Base-by-base conservation (phyloP, 2,888 invertebrate genomes). In the Watsonalla binaria region DNA sequence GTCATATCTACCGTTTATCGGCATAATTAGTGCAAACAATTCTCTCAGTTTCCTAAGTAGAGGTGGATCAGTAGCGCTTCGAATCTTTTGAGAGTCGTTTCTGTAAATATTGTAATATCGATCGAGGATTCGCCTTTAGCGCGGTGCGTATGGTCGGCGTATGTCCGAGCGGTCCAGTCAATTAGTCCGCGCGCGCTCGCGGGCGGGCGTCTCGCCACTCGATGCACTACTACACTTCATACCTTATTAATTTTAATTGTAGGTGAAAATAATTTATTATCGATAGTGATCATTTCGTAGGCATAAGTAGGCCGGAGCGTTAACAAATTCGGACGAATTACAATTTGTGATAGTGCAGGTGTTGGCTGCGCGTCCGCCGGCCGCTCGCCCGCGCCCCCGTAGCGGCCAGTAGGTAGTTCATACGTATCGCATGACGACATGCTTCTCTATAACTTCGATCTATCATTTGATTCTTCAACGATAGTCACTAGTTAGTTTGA, bases 261-360 rank as follows among this genome's bases (percentile, higher is more conserved):
- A 89, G 88, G 84, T 74, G 74, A 82, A 88, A 86, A 84, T 88
- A 87, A 89, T 89, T 90, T 90, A 90, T 89, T 90, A 75, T 85
- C 83, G 82, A 89, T 90, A 90, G 88, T 77, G 82, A 88, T 85
- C 87, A 89, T 90, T 90, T 87, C 68, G 87, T 90, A 90, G 88
- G 72, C 80, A 70, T 90, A 90, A 90, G 90, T 90, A 90, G 90
- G 86, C 86, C 84, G 84, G 83, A 86, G 80, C 78, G 87, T 78
- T 87, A 89, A 88, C 83, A 81, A 89, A 88, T 90, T 89, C 85
- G 83, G 85, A 89, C 84, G 88, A 87, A 87, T 82, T 86, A 84
- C 77, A 79, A 85, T 77, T 78, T 89, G 88, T 87, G 89, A 89
- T 88, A 89, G 82, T 77, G 80, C 79, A 75, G 79, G 73, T 72